These are phyloP conservation scores for Pelosia muscerda DNA, from an alignment of 2,888 invertebrate genomes.

Conservation along the genomic window DNA sequence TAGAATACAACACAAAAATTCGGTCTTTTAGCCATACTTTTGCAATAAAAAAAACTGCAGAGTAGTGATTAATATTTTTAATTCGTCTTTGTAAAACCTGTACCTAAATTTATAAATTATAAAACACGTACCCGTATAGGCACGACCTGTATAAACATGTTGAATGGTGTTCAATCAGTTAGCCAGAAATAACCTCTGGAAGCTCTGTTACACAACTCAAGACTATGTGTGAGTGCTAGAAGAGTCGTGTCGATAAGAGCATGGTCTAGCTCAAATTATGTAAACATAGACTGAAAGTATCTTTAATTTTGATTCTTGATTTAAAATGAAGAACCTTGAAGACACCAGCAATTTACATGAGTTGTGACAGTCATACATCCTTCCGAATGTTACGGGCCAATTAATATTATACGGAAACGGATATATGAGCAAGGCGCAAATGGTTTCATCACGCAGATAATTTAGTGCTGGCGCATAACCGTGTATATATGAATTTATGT, in stretches of 20 bases:
- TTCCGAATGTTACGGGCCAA: constrained; percentile 82
- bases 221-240: no score
- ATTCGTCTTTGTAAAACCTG: background rate
- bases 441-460: constrained; percentile 77
- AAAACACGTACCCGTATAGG: no score
- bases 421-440: constrained; percentile 80
- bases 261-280: background rate
- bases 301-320: constrained; percentile 28
- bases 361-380: constrained; percentile 82
- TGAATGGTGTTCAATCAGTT: no score
- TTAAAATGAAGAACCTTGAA: constrained; percentile 35
- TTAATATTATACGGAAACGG: constrained; percentile 85
- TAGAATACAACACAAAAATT: background rate
- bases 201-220: no score
- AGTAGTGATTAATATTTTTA: background rate
- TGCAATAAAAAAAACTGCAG: background rate
- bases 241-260: background rate
- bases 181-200: no score
- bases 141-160: no score
- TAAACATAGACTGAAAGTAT: background rate
- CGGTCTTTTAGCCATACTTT: background rate
- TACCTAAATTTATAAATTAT: no score
- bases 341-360: constrained; percentile 80
- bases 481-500: constrained; percentile 11
- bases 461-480: constrained; percentile 55